A percentile compares a stretch with the other conserved stretches of the same genome.
Conservation (phyloP, 2,797 vertebrate species). For the Eulemur mongoz region DNA sequence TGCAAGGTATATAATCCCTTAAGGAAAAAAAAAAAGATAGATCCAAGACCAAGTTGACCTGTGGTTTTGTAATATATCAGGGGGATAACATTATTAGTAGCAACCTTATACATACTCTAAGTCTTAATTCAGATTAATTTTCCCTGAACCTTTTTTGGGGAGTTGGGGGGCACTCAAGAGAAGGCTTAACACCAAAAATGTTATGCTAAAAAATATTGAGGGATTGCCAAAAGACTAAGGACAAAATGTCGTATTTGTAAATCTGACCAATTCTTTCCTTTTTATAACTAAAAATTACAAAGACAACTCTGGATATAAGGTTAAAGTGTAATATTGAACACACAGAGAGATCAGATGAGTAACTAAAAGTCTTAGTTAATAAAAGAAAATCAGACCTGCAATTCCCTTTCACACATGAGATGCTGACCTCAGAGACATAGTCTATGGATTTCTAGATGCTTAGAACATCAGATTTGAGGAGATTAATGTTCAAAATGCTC, state of each 20-base stretch:
- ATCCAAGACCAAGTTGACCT: background rate
- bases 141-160: background rate
- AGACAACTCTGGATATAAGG: background rate
- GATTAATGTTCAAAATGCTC: background rate
- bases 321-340: background rate
- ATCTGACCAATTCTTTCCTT: background rate
- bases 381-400: background rate
- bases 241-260: background rate
- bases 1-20: background rate
- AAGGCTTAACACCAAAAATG: background rate
- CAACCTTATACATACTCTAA: background rate
- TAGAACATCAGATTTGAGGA: background rate
- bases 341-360: background rate
- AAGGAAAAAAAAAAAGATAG: background rate
- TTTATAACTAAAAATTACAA: constrained; percentile 44
- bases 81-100: background rate
- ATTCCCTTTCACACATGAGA: background rate
- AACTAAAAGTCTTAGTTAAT: background rate
- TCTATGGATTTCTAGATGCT: background rate
- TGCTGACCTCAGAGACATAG: background rate
- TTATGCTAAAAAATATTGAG: background rate
- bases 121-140: constrained; percentile 9
- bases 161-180: background rate
- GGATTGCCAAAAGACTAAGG: background rate
- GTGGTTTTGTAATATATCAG: background rate